A percentile compares a stretch with the other conserved stretches of the same genome.
phyloP scores from a whole-genome alignment of 2,888 invertebrate genomes.

The Andrena minutula region DNA sequence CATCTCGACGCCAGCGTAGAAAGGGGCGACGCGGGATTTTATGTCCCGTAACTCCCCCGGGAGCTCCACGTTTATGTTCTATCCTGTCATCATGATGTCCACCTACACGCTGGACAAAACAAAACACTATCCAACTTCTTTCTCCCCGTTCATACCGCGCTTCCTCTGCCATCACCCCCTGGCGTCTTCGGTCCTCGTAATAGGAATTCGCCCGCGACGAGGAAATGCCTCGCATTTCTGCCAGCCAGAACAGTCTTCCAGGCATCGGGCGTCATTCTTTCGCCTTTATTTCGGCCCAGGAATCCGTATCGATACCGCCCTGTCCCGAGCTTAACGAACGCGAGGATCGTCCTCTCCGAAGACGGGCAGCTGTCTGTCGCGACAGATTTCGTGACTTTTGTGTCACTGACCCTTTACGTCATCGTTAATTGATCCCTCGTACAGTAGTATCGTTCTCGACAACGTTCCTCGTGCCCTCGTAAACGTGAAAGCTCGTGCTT shows the following conservation, averaged over 20 bases:
- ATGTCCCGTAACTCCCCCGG: slow-evolving; percentile 84
- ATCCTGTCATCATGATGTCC: slow-evolving; percentile 83
- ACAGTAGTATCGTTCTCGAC: too few relatives aligned
- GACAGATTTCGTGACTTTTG: background rate
- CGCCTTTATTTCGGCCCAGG: slow-evolving; percentile 71
- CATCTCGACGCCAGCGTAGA: slow-evolving; percentile 82
- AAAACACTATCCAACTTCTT: slow-evolving; percentile 77
- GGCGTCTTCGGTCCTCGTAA: slow-evolving; percentile 63
- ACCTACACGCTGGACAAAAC: slow-evolving; percentile 81
- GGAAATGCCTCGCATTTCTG: slow-evolving; percentile 73
- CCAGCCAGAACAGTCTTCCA: slow-evolving; percentile 40
- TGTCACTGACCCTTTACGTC: too few relatives aligned
- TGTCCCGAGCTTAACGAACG: slow-evolving; percentile 42
- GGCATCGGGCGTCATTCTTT: slow-evolving; percentile 57
- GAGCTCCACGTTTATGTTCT: slow-evolving; percentile 81
- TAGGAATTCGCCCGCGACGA: slow-evolving; percentile 73
- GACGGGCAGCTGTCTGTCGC: too few relatives aligned
- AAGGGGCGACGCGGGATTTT: slow-evolving; percentile 81
- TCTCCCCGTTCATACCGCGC: slow-evolving; percentile 22
- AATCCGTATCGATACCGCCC: slow-evolving; percentile 61
- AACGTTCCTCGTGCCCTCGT: too few relatives aligned
- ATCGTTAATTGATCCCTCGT: background rate
- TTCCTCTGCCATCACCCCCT: background rate
- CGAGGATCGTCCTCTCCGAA: slow-evolving; percentile 18
- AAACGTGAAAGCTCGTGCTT: too few relatives aligned